Evolutionary conservation across 1,140 invertebrate genomes (phyloP).

Genomic region (Meloidogyne exigua): DNA sequence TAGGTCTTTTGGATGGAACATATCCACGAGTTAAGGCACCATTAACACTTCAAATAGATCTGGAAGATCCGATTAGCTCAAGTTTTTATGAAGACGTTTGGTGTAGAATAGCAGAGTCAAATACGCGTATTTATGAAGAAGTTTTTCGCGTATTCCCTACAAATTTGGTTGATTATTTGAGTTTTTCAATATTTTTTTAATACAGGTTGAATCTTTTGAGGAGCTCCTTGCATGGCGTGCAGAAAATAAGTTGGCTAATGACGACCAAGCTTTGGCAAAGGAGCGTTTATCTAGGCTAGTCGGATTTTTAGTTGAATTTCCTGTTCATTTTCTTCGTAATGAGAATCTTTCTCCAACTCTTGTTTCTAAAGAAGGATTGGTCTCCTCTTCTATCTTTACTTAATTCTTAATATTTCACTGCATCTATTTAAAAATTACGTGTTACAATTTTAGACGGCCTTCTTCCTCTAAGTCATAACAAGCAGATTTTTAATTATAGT

Average conservation of each 20-base stretch:
- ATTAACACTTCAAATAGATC: constrained; percentile 28
- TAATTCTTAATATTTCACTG: constrained; percentile 27
- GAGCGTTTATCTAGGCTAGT: constrained; percentile 41
- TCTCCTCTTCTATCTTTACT: constrained; percentile 59
- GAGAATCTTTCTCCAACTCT: constrained; percentile 58
- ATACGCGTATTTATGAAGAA: constrained; percentile 63
- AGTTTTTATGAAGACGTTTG: constrained; percentile 62
- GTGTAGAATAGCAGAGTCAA: constrained; percentile 55
- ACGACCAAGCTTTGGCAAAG: constrained; percentile 47
- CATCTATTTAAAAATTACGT: not conserved
- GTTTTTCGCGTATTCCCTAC: constrained; percentile 61
- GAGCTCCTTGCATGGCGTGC: constrained; percentile 53
- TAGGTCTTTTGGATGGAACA: constrained; percentile 68
- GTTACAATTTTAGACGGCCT: not conserved
- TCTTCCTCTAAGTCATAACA: not conserved
- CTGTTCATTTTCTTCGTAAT: constrained; percentile 51
- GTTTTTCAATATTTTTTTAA: not conserved
- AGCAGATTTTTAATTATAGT: not conserved
- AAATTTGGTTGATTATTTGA: constrained; percentile 47
- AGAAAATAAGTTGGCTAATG: constrained; percentile 52
- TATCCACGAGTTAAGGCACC: constrained; percentile 30
- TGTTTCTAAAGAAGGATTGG: constrained; percentile 58
- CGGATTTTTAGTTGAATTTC: constrained; percentile 58
- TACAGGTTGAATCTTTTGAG: constrained; percentile 54
- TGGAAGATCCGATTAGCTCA: constrained; percentile 60